Evolutionary conservation across 2,113 vertebrate species (phyloP).

Genomic region (Perca flavescens): DNA sequence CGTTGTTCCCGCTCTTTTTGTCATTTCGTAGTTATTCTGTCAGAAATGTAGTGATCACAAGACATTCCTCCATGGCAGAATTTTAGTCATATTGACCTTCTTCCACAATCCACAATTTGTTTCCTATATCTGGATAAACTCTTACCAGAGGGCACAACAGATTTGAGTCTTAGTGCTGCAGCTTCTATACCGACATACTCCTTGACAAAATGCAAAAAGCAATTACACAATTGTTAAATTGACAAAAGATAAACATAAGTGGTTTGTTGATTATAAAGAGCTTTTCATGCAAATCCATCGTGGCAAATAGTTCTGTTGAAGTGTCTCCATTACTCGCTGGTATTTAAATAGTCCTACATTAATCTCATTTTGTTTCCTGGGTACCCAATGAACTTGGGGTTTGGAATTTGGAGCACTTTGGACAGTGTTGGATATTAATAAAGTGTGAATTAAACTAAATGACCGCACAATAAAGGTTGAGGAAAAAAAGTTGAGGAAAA

Average conservation of each 20-base stretch:
- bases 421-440: too few species aligned
- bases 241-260: background rate
- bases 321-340: background rate
- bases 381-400: too few species aligned
- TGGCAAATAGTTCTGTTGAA: background rate
- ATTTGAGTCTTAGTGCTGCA: background rate
- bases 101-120: background rate
- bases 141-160: constrained; percentile 12
- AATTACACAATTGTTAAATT: background rate
- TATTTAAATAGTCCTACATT: background rate
- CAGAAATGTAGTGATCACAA: background rate
- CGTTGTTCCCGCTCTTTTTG: background rate
- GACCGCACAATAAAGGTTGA: too few species aligned
- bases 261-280: background rate
- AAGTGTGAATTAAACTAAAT: too few species aligned
- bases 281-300: background rate
- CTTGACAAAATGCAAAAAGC: background rate
- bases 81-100: background rate
- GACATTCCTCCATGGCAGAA: background rate
- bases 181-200: background rate
- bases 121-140: background rate
- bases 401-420: too few species aligned
- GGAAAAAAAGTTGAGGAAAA: too few species aligned
- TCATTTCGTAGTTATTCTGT: background rate
- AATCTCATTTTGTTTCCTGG: background rate